phyloP scores from a whole-genome alignment of 2,888 invertebrate species.

The Drosophila birchii region DNA sequence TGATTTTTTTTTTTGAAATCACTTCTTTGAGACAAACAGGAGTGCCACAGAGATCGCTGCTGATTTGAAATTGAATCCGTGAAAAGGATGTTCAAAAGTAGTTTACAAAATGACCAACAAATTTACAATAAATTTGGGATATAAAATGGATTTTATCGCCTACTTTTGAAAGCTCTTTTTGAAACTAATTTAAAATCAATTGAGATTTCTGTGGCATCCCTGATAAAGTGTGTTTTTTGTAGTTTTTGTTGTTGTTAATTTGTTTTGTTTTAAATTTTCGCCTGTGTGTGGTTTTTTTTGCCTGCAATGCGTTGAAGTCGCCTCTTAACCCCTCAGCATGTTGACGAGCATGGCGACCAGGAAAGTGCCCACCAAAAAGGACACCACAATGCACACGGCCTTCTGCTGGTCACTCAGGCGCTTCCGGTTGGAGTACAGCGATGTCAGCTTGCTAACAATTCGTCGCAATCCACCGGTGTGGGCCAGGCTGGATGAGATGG shows the following conservation, averaged over 20 bases:
- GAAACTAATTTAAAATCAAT: background rate
- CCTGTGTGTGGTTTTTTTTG: conserved; percentile 4
- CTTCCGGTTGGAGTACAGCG: conserved; percentile 83
- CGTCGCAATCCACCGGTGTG: conserved; percentile 84
- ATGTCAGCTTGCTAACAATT: conserved; percentile 83
- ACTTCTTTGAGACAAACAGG: conserved; percentile 44
- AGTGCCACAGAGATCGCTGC: background rate
- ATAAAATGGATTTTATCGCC: background rate
- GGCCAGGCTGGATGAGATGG: conserved; percentile 60
- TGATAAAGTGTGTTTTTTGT: conserved; percentile 22
- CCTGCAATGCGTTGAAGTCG: background rate
- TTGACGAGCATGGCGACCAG: conserved; percentile 83
- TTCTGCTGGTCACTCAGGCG: conserved; percentile 84
- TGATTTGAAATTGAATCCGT: background rate
- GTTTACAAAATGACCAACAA: background rate
- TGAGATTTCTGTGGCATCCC: conserved; percentile 3
- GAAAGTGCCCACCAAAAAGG: conserved; percentile 83
- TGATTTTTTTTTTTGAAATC: conserved; percentile 36
- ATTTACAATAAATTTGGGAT: conserved; percentile 10
- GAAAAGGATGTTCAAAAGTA: background rate
- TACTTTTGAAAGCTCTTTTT: background rate
- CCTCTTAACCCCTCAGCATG: conserved; percentile 72
- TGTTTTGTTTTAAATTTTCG: conserved; percentile 17
- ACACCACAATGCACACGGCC: conserved; percentile 83
- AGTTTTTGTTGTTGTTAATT: background rate